Conservation (phyloP, 1,140 invertebrate genomes). For the Drosophila setifemur region DNA sequence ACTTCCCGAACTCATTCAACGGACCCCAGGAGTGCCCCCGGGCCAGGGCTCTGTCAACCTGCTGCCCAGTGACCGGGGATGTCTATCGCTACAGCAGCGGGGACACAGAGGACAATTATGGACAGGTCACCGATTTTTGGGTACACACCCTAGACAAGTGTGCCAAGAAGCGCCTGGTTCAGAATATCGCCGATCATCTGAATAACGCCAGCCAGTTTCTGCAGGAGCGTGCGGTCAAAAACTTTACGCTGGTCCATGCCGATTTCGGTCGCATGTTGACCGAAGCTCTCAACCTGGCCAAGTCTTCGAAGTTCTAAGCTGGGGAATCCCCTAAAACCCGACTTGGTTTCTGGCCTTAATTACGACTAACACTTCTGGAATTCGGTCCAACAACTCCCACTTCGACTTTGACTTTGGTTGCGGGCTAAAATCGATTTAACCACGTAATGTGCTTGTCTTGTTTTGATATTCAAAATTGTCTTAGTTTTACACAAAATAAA, state of each 20-base stretch:
- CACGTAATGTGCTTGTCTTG: slow-evolving; percentile 29
- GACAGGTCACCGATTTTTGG: slow-evolving; percentile 92
- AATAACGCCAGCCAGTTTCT: slow-evolving; percentile 92
- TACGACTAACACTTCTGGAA: slow-evolving; percentile 14
- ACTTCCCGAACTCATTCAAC: slow-evolving; percentile 97
- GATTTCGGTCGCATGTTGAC: slow-evolving; percentile 87
- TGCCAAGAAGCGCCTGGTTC: slow-evolving; percentile 88
- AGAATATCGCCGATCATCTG: slow-evolving; percentile 92
- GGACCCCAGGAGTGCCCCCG: slow-evolving; percentile 88
- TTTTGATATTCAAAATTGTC: slow-evolving; percentile 46
- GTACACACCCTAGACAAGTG: slow-evolving; percentile 89
- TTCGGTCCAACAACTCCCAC: slow-evolving; percentile 11
- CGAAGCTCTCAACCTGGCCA: slow-evolving; percentile 85
- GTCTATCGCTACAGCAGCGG: slow-evolving; percentile 90
- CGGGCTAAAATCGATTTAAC: slow-evolving; percentile 33
- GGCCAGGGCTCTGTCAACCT: slow-evolving; percentile 84
- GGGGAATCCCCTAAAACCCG: background rate
- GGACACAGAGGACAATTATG: slow-evolving; percentile 94
- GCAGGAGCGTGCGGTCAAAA: slow-evolving; percentile 91
- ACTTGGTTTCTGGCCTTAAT: slow-evolving; percentile 29
- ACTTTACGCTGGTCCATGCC: slow-evolving; percentile 87
- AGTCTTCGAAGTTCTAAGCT: slow-evolving; percentile 84
- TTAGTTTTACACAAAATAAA: slow-evolving; percentile 28
- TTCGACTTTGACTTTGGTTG: slow-evolving; percentile 25
- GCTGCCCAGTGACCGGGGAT: slow-evolving; percentile 84